Evolutionary conservation across 2,113 vertebrate genomes (phyloP), one percentile per base, ranked within the genome.

Genomic region (Phyllostomus discolor): DNA sequence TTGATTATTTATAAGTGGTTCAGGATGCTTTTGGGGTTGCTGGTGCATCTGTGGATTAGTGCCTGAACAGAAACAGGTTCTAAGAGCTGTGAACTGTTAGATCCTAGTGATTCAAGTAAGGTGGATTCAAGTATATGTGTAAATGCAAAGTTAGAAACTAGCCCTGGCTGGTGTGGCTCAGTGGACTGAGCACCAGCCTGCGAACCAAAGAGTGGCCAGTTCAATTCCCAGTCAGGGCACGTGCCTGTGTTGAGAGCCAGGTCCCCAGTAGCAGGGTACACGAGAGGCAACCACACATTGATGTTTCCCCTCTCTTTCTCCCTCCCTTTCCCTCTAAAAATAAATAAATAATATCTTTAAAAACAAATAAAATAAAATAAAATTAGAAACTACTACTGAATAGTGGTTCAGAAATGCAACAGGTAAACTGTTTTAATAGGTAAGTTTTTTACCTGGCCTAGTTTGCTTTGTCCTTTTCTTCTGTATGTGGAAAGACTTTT

Each of bases 391-490:
- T 81, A 35, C n/a, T 24, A 10, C 66, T 88, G 24, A 33, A 11
- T 28, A 64, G n/a, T 67, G 41, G 24, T 43, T 95, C 31, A n/a
- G 41, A 35, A 64, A 0, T 82, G 14, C 67, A 84, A 38, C 8
- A 88, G 28, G 52, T 79, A 50, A 76, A 79, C 19, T 48, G 19
- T 26, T n/a, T 67, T 64, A 62, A 50, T 81, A 93, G 83, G 46
- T 59, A 10, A 72, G 62, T 81, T 90, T 66, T 72, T 81, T 41
- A 90, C 52, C 66, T 94, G 31, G 28, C 43, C 6, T 69, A 41
- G 66, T 95, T 84, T 80, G 41, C 72, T 87, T 93, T 89, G 48
- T 17, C 59, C 33, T 52, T 89, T 89, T 82, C 41, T 85, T 85
- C 82, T 89, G 14, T 95, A 10, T 17, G 4, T 59, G 20, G 70